Base-by-base conservation (phyloP, 2,797 vertebrate species). In the Catamblyrhynchus diadema region DNA sequence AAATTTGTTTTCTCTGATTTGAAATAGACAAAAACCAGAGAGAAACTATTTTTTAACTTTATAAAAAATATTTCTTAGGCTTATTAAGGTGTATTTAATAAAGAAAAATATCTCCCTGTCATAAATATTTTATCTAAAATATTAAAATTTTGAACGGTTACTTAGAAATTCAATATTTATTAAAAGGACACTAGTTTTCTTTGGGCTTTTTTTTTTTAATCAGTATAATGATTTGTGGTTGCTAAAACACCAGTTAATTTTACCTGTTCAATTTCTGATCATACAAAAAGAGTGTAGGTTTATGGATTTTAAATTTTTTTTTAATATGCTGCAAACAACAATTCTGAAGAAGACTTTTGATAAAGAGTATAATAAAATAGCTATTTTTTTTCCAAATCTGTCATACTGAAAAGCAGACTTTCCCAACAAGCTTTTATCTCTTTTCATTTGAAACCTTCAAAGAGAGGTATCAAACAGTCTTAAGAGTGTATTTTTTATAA, bases 381-480 rank as follows among this genome's bases (percentile, higher is more conserved):
- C 5, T 44, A 41, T 77, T 78, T 80, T 67, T 91, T 91, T 92
- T 81, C 21, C 48, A 62, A 94, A 91, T 45, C 33, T 59, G 23
- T 71, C 44, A 41, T 60, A 77, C 37, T 7, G 69, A 82, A 95
- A 88, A 56, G 19, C 48, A 60, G 71, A 48, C 56, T 91, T 88
- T 86, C 30, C 10, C 21, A 73, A 73, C 18, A 62, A 93, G 51
- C 91, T 96, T 94, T 94, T 80, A 89, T 95, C 67, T 85, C 60
- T 57, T 35, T 66, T 92, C 37, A 89, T 89, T 67, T 95, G 57
- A 87, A 92, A 61, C 32, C 75, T 96, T 96, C 93, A 94, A 95
- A 93, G 48, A n/a, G 37, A 85, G 15, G 20, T 79, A 92, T 96
- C 84, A 88, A 95, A 88, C 33, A 94, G 48, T 73, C 33, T 84